Base-by-base conservation (phyloP, 1,140 invertebrate species). In the Sitophilus oryzae region DNA sequence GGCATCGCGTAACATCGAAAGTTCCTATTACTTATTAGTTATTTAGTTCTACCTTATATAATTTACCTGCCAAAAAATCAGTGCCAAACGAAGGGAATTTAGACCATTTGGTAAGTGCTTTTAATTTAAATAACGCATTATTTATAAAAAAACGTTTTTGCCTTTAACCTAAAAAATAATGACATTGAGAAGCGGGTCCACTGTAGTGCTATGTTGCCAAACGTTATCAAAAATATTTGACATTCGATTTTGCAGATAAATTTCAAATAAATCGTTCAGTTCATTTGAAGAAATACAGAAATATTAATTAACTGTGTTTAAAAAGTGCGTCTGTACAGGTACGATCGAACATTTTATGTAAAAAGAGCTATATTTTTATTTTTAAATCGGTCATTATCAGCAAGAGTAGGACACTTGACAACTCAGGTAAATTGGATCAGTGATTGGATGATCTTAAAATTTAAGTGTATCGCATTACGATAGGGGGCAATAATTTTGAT, bases 21-120 rank as follows among this genome's bases (percentile, higher is more conserved):
- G 16, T 14, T 11, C 16, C 5, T 6, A 4, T 11, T 6, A 5
- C 9, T 40, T 40, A 40, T 9, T 40, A 14, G 16, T 8, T 8
- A 34, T 34, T n/a, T 11, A 16, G 18, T 1, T 47, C 34, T 11
- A 35, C 36, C 21, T 42, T 18, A 19, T 1, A 18, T n/a, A 38
- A 20, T 9, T 41, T 56, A 56, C 53, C 53, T 56, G 53, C 53
- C 53, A 35, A n/a, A 35, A 15, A 15, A 15, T 19, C 14, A 18
- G 43, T 53, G 51, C 42, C 42, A 53, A 53, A 53, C 51, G 43
- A 53, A 53, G 51, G 51, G 43, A 53, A 45, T 37, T 35, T 37
- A 42, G n/a, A 22, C 25, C 19, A 38, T 53, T 9, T 3, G 45
- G 53, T 56, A 49, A 56, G 45, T 53, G 20, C 37, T n/a, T 37